These are phyloP conservation scores for Gastrophryne carolinensis DNA, from an alignment of 2,797 vertebrate species.

Conservation along the genomic window DNA sequence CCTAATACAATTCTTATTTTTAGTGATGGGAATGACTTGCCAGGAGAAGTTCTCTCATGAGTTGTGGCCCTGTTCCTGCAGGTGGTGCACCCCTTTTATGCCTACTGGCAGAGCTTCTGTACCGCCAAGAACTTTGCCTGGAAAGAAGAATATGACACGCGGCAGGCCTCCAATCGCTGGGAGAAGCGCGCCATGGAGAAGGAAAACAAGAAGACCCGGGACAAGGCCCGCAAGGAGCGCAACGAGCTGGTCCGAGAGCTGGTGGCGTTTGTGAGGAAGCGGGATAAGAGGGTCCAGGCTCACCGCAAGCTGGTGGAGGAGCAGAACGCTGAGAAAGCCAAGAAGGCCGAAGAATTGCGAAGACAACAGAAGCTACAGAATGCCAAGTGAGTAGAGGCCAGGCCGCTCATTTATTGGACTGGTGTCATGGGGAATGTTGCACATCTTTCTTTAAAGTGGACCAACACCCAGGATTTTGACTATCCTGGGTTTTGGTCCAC, in stretches of 20 bases:
- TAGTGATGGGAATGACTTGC: too few species aligned
- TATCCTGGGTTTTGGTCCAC: too few species aligned
- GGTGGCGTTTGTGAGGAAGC: slow-evolving; percentile 90
- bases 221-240: slow-evolving; percentile 88
- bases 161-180: slow-evolving; percentile 94
- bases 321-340: slow-evolving; percentile 88
- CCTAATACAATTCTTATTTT: too few species aligned
- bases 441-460: too few species aligned
- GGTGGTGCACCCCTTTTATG: slow-evolving; percentile 94
- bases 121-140: slow-evolving; percentile 90
- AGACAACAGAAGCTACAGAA: slow-evolving; percentile 86
- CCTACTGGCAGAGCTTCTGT: slow-evolving; percentile 96
- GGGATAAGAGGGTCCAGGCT: slow-evolving; percentile 89
- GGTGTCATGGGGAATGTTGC: too few species aligned
- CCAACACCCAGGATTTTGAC: too few species aligned
- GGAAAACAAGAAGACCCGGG: slow-evolving; percentile 91
- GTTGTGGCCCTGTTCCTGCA: slow-evolving; percentile 61
- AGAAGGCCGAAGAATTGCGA: slow-evolving; percentile 82
- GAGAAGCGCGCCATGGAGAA: slow-evolving; percentile 98
- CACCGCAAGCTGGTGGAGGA: slow-evolving; percentile 91
- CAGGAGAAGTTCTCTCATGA: too few species aligned
- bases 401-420: too few species aligned
- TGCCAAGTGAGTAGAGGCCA: slow-evolving; percentile 82
- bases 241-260: slow-evolving; percentile 88
- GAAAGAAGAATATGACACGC: slow-evolving; percentile 94